phyloP scores from a whole-genome alignment of 2,113 vertebrate species.

The Mobula birostris region DNA sequence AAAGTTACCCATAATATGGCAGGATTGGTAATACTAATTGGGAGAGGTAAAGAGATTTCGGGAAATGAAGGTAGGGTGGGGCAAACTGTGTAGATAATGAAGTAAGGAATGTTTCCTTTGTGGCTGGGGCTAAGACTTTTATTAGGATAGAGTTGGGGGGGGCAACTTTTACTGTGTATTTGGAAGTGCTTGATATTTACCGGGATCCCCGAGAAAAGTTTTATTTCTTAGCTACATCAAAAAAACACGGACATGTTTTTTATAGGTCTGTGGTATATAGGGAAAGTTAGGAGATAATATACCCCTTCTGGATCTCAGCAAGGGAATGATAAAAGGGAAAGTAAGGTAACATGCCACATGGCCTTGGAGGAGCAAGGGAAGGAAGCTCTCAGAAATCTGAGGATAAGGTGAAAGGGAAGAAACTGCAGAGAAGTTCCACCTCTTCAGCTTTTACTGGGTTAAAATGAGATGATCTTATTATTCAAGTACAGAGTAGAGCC shows the following conservation, averaged over 20 bases:
- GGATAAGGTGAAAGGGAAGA: background rate
- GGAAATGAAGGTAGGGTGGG: background rate
- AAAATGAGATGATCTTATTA: background rate
- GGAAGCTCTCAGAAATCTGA: background rate
- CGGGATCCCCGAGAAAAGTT: background rate
- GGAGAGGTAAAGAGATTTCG: background rate
- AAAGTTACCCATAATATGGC: background rate
- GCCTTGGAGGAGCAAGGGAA: background rate
- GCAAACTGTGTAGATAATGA: background rate
- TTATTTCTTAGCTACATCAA: background rate
- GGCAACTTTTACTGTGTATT: background rate
- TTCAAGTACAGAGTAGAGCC: background rate
- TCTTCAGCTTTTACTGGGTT: background rate
- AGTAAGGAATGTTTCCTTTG: background rate
- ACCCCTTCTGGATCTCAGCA: background rate
- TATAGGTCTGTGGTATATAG: too few relatives aligned
- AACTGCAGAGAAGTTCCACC: background rate
- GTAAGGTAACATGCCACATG: background rate
- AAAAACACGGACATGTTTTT: background rate
- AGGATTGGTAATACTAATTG: background rate
- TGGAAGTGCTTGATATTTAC: background rate
- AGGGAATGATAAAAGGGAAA: background rate
- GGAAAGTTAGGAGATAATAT: background rate
- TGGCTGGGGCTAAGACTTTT: background rate
- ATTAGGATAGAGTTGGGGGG: background rate